Base-by-base conservation (phyloP, 2,113 vertebrate species). In the Eolophus roseicapilla region DNA sequence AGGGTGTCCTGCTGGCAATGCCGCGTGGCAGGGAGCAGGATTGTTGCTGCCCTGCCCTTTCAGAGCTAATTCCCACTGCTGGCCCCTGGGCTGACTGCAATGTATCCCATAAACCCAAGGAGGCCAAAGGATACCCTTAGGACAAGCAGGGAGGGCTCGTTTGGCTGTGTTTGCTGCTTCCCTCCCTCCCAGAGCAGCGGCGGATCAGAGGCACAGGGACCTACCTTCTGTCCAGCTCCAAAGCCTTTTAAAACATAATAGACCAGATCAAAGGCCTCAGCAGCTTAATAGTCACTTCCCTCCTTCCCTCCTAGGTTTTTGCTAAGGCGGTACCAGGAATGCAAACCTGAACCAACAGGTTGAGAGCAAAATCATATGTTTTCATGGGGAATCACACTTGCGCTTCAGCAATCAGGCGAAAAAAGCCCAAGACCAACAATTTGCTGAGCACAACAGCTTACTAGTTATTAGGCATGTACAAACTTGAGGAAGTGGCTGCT, bases 251-350 rank as follows among this genome's bases (percentile, higher is more conserved):
- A 97, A 95, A 92, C 31, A 59, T 63, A 96, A 95, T 37, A 93
- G 88, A 77, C 8, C 73, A 93, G 86, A 97, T 97, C 88, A 98
- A 97, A 98, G 63, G 15, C 46, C 55, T 65, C 35, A 65, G 69
- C 52, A 91, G 47, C 65, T 95, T 97, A 96, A 96, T 69, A 95
- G 62, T 52, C 53, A 52, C 79, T 75, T 96, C 86, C 50, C 91
- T 71, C 39, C 80, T 96, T 86, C 67, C 86, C 89, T 82, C 50
- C 78, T 59, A 88, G 69, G 60, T 88, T 89, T 71, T 82, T 96
- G 81, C 71, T 65, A 74, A 88, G 83, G 59, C 31, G 17, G 20
- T 78, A 67, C 91, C 3, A 1, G 57, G 81, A 88, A 10, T 7
- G 8, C 67, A 77, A 92, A 90, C 85, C 37, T 94, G 91, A 95